These are phyloP conservation scores for Podocnemis expansa DNA, from an alignment of 2,113 vertebrate species.

Conservation along the genomic window DNA sequence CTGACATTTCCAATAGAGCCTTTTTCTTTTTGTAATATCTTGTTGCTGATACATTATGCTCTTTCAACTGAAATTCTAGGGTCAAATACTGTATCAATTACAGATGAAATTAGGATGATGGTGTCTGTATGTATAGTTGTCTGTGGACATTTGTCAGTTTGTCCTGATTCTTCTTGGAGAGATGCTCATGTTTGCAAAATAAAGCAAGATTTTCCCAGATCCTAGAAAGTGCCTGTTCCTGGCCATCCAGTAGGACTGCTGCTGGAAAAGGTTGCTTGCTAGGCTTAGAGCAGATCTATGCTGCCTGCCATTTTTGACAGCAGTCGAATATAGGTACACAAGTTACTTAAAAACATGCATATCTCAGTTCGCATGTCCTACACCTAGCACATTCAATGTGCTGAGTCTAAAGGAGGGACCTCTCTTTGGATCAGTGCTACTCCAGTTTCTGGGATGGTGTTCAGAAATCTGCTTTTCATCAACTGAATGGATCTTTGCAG, in stretches of 20 bases:
- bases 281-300: neutral
- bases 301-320: too few species aligned
- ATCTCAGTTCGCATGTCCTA: too few species aligned
- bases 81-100: fast-evolving
- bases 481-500: too few species aligned
- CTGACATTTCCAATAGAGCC: neutral
- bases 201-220: neutral
- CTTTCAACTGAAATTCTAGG: neutral
- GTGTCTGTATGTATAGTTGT: neutral
- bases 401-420: too few species aligned
- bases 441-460: too few species aligned
- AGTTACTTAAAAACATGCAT: too few species aligned
- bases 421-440: too few species aligned
- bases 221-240: neutral
- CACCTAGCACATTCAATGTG: too few species aligned
- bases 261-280: neutral
- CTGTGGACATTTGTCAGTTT: neutral
- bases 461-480: too few species aligned
- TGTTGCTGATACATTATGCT: fast-evolving
- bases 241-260: neutral
- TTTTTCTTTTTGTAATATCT: neutral
- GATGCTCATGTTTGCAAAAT: neutral
- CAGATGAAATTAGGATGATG: neutral
- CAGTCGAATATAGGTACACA: too few species aligned
- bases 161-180: neutral